A percentile compares a stretch with the other conserved stretches of the same genome.
phyloP scores from a whole-genome alignment of 2,113 vertebrate genomes.

The Dolichotis patagonum region DNA sequence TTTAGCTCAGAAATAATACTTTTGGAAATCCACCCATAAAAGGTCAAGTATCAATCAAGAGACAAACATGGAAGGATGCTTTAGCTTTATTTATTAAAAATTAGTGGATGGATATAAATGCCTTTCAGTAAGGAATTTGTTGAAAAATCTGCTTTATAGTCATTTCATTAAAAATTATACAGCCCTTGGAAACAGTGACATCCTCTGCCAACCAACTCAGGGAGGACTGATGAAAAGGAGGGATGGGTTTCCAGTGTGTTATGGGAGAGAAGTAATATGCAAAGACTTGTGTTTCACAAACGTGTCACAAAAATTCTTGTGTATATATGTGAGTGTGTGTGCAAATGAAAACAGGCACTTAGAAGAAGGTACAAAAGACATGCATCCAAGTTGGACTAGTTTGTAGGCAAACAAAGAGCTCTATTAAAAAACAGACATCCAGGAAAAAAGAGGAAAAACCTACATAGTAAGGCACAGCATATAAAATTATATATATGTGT shows the following conservation, averaged over 20 bases:
- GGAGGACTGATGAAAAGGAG: neutral
- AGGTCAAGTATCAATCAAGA: conserved; percentile 14
- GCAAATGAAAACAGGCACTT: neutral
- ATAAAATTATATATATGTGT: neutral
- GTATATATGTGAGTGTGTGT: neutral
- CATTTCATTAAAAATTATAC: neutral
- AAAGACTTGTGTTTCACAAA: conserved; percentile 11
- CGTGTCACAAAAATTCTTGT: neutral
- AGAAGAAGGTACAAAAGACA: neutral
- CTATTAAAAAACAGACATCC: neutral
- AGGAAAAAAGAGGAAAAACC: neutral
- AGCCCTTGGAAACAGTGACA: neutral
- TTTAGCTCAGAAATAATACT: neutral
- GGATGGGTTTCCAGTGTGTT: neutral
- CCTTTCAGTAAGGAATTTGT: neutral
- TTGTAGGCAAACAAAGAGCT: neutral
- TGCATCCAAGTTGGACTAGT: neutral
- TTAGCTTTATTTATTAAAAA: conserved; percentile 26
- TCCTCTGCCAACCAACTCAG: neutral
- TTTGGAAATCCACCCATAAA: conserved; percentile 18
- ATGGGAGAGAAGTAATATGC: conserved; percentile 3
- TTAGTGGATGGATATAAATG: conserved; percentile 12
- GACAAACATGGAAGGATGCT: neutral
- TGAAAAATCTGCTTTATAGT: conserved; percentile 18
- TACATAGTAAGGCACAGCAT: neutral